phyloP scores from a whole-genome alignment of 2,113 vertebrate genomes.

The Oryzias curvinotus region DNA sequence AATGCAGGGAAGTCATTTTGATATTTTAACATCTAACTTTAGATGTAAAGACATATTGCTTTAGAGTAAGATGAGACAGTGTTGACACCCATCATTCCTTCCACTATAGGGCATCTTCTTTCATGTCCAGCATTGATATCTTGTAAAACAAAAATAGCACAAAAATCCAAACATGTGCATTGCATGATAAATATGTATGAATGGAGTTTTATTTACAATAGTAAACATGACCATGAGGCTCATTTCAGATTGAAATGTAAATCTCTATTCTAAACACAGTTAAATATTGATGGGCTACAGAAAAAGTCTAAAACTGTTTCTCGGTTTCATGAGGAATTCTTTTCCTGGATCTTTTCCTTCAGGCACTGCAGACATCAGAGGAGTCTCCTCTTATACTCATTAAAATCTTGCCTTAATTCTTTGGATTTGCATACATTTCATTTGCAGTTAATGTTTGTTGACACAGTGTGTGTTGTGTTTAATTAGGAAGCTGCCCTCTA shows the following conservation, averaged over 20 bases:
- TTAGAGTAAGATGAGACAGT: neutral
- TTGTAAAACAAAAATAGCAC: too few relatives aligned
- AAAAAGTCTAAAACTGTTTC: conserved; percentile 54
- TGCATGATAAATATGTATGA: conserved; percentile 37
- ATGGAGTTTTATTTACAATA: conserved; percentile 53
- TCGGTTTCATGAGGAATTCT: conserved; percentile 37
- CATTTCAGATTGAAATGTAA: conserved; percentile 51
- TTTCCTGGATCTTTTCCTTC: conserved; percentile 54
- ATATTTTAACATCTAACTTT: neutral
- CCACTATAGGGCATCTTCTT: conserved; percentile 11
- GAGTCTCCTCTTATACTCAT: conserved; percentile 61
- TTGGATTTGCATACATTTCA: conserved; percentile 66
- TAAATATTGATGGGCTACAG: conserved; percentile 63
- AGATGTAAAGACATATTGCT: neutral
- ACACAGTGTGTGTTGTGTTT: conserved; percentile 50
- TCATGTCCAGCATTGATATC: neutral
- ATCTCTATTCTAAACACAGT: conserved; percentile 45
- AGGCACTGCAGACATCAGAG: conserved; percentile 59
- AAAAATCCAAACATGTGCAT: too few relatives aligned
- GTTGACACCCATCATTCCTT: neutral
- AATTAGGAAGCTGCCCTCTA: conserved; percentile 35
- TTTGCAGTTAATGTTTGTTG: conserved; percentile 64
- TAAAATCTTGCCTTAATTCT: conserved; percentile 63
- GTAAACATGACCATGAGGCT: conserved; percentile 67
- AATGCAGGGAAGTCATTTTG: neutral